Evolutionary conservation across 2,888 invertebrate species (phyloP).

Genomic region (Drosophila lutescens): DNA sequence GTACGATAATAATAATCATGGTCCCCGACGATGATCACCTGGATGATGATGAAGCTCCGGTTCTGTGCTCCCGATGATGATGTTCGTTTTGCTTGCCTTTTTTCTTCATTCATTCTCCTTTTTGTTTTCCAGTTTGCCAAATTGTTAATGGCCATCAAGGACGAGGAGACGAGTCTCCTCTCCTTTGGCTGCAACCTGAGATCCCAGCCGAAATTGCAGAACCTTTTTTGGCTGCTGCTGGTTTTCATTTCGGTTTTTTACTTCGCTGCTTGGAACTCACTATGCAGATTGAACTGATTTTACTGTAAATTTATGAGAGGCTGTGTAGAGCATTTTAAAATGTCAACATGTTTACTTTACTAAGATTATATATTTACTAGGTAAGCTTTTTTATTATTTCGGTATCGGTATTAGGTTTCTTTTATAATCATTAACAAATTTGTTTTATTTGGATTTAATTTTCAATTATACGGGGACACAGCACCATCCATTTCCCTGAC

Average conservation of each 20-base stretch:
- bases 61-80: constrained; percentile 20
- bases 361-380: too few species aligned
- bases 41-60: constrained; percentile 22
- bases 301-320: not conserved
- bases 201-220: constrained; percentile 19
- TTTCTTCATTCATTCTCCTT: not conserved
- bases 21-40: constrained; percentile 21
- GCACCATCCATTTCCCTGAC: not conserved
- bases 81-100: constrained; percentile 18
- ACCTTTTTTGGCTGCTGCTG: not conserved
- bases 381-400: too few species aligned
- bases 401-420: too few species aligned
- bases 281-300: constrained; percentile 13
- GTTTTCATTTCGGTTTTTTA: constrained; percentile 2
- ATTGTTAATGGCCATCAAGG: constrained; percentile 58
- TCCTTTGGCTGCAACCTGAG: constrained; percentile 24
- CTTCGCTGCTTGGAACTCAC: not conserved
- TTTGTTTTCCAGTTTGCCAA: constrained; percentile 45
- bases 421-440: not conserved
- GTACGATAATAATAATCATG: constrained; percentile 44
- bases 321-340: not conserved
- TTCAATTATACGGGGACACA: not conserved
- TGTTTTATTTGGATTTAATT: not conserved
- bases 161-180: constrained; percentile 17
- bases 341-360: too few species aligned